Evolutionary conservation across 1,140 invertebrate species (phyloP), one percentile per base, ranked within the genome.

Genomic region (Drosophila paulistorum): DNA sequence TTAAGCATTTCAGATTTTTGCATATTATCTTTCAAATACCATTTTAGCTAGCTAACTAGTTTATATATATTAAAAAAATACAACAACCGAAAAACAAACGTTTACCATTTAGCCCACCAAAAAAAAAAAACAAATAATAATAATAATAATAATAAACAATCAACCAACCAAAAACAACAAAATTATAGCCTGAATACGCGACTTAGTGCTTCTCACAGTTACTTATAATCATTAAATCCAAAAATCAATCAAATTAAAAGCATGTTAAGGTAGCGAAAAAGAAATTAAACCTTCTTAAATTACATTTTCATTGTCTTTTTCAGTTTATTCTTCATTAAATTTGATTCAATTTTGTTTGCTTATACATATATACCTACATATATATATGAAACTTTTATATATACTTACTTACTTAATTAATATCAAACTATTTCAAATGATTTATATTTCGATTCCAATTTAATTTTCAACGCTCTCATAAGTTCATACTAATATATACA

Each of bases 1-100:
- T 48, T 77, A 77, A 77, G 74, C 74, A 75, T 77, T 48, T 71
- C 71, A 65, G 74, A 78, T 66, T 78, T 77, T 77, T 71, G 65
- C 74, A 71, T 78, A 61, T 63, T 67, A 61, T 77, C 26, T 57
- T 51, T 51, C 45, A 20, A 51, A 65, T 71, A 77, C 65, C 66
- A 57, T 58, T 77, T 77, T 78, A 78, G 74, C 75, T 78, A 78
- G 75, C 68, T 51, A 51, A 51, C 45, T 51, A 51, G 75, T 77
- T 78, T 78, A 68, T 17, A 17, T 71, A 63, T 71, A 62, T 23
- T 67, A 9, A 65, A 42, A 72, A 58, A 45, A 75, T 48, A 13
- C 61, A 60, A 51, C 76, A 69, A 67, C 30, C 0, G 30, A 30
- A 30, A 6, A 6, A 30, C 30, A 7, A 65, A 65, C 74, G 71